Percentiles rank a stretch among this genome's conserved stretches.
Evolutionary conservation across 2,797 vertebrate genomes (phyloP).

Genomic region (Neosalanx taihuensis): DNA sequence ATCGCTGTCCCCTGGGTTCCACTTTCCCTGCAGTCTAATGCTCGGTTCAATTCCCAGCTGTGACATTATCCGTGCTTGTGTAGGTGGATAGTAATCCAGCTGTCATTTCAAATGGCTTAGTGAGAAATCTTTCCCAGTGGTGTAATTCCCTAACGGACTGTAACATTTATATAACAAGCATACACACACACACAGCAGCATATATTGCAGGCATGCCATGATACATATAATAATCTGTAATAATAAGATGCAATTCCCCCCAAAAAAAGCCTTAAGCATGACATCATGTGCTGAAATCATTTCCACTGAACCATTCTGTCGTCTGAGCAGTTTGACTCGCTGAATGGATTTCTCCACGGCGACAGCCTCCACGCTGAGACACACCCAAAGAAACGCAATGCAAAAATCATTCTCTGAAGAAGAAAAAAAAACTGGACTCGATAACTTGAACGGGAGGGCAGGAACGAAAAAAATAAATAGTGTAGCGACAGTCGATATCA

Average conservation of each 20-base stretch:
- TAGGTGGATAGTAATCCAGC: not conserved
- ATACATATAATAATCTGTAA: too few relatives aligned
- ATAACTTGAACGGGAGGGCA: slow-evolving; percentile 66
- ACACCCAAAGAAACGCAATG: slow-evolving; percentile 28
- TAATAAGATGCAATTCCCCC: too few relatives aligned
- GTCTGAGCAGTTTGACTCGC: slow-evolving; percentile 21
- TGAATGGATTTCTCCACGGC: slow-evolving; percentile 1
- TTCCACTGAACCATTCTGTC: slow-evolving; percentile 13
- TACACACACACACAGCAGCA: not conserved
- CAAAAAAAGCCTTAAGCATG: not conserved
- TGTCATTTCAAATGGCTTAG: not conserved
- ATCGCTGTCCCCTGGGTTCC: not conserved
- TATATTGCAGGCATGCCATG: not conserved
- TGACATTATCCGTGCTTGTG: too few relatives aligned
- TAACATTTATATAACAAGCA: not conserved
- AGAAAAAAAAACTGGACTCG: slow-evolving; percentile 52
- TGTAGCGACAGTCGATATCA: slow-evolving; percentile 93
- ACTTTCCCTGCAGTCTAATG: too few relatives aligned
- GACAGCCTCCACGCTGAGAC: slow-evolving; percentile 8
- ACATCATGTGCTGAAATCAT: not conserved
- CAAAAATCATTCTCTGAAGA: slow-evolving; percentile 22
- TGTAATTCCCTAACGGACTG: not conserved
- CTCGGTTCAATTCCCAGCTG: too few relatives aligned
- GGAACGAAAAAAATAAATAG: slow-evolving; percentile 45
- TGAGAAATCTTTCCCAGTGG: not conserved